Conservation (phyloP, 2,113 vertebrate species). For the Pardalotus punctatus region DNA sequence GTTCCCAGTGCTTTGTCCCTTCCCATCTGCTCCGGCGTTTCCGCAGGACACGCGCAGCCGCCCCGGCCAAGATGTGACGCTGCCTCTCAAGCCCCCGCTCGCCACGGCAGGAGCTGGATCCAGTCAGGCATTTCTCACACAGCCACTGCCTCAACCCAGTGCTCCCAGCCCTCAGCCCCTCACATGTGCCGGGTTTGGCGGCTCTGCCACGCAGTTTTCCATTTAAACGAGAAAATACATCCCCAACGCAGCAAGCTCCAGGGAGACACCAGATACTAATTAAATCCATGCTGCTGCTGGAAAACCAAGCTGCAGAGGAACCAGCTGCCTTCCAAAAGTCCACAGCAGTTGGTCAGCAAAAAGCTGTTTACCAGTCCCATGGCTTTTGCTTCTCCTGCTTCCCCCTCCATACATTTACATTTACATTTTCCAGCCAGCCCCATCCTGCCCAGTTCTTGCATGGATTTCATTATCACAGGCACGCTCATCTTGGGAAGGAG, state of each 20-base stretch:
- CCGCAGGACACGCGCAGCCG: fast-evolving
- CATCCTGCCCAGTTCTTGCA: neutral
- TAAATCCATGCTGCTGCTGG: neutral
- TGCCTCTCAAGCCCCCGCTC: neutral
- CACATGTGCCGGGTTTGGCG: fast-evolving
- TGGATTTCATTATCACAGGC: neutral
- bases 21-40: neutral
- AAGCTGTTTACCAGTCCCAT: neutral
- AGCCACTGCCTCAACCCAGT: neutral
- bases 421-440: neutral
- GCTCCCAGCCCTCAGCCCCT: neutral
- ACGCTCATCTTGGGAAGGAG: neutral
- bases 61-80: neutral
- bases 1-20: neutral
- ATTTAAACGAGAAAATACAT: neutral
- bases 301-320: neutral
- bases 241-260: neutral
- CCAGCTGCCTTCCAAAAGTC: neutral
- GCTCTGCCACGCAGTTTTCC: neutral
- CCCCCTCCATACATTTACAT: neutral
- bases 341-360: neutral
- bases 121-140: neutral
- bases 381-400: neutral
- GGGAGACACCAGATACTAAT: neutral
- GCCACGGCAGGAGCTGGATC: neutral